Base-by-base conservation (phyloP, 2,797 vertebrate species). In the Notamacropus eugenii region DNA sequence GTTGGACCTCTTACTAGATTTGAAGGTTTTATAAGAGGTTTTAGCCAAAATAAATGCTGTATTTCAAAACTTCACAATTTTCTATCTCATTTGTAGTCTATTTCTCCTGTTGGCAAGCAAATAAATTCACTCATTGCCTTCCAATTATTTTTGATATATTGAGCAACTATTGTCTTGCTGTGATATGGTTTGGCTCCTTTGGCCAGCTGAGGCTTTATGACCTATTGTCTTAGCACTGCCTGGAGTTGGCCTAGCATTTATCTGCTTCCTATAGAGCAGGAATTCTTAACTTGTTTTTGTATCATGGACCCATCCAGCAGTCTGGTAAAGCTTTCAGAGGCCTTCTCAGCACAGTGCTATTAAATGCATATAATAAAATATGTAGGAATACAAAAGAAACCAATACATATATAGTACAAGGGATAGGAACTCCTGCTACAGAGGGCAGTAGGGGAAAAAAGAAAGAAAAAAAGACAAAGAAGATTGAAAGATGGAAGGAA, bases 91-190 rank as follows among this genome's bases (percentile, higher is more conserved):
- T 82, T 82, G 8, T 82, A 46, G 19, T 46, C 74, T 46, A 19
- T 46, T 4, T 3, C 9, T 4, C 27, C 52, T 62, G 19, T 92
- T 16, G 9, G 54, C 50, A 29, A 59, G 14, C 40, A 10, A 0
- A 3, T 0, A 1, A 31, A 31, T 27, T 59, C 6, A 0, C 52
- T 16, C 3, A 9, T 29, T 9, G 46, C 56, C 46, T 27, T 55
- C 14, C 87, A 11, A 24, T 29, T 2, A 54, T 50, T 14, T 55
- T 0, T 4, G 16, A 24, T 0, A 2, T 3, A 0, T 0, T 0
- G 29, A 57, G 82, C 13, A 52, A 1, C 0, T 8, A 0, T 0
- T 67, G 59, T n/a, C 59, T 62, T 50, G 2, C 50, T 56, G 16
- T 31, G 14, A 28, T n/a, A 93, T 0, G 13, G 3, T 2, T 34